Percentiles rank a stretch among this genome's conserved stretches.
Conservation (phyloP, 2,797 vertebrate genomes). For the Gymnodraco acuticeps region DNA sequence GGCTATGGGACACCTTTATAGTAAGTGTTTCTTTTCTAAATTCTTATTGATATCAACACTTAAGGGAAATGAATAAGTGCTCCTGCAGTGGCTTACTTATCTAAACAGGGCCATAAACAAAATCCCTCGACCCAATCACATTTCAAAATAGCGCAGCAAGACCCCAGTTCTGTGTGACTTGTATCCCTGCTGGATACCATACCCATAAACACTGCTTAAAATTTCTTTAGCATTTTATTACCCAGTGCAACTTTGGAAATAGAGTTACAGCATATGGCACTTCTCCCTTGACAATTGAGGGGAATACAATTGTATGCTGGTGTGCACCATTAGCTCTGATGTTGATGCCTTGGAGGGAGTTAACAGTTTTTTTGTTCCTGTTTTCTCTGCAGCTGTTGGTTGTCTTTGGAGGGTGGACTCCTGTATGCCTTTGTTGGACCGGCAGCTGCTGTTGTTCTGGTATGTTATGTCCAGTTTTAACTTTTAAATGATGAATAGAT, state of each 20-base stretch:
- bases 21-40: slow-evolving; percentile 86
- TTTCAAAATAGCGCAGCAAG: slow-evolving; percentile 75
- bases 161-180: slow-evolving; percentile 76
- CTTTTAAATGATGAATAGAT: background rate
- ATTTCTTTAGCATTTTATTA: slow-evolving; percentile 77
- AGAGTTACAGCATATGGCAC: slow-evolving; percentile 72
- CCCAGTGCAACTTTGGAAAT: slow-evolving; percentile 72
- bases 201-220: slow-evolving; percentile 83
- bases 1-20: slow-evolving; percentile 98
- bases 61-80: slow-evolving; percentile 17
- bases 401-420: slow-evolving; percentile 98
- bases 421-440: slow-evolving; percentile 99
- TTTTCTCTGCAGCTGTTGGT: slow-evolving; percentile 93
- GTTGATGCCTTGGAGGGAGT: slow-evolving; percentile 87
- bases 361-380: slow-evolving; percentile 71
- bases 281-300: slow-evolving; percentile 69
- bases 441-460: slow-evolving; percentile 98
- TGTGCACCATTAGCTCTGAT: slow-evolving; percentile 77
- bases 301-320: slow-evolving; percentile 68
- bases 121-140: slow-evolving; percentile 72
- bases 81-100: slow-evolving; percentile 58
- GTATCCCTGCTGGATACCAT: slow-evolving; percentile 76
- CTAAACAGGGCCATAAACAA: slow-evolving; percentile 72
- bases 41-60: slow-evolving; percentile 38
- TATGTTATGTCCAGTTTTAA: slow-evolving; percentile 77